Evolutionary conservation across 2,888 invertebrate species (phyloP), one percentile per base, ranked within the genome.

Genomic region (Noctua comes): DNA sequence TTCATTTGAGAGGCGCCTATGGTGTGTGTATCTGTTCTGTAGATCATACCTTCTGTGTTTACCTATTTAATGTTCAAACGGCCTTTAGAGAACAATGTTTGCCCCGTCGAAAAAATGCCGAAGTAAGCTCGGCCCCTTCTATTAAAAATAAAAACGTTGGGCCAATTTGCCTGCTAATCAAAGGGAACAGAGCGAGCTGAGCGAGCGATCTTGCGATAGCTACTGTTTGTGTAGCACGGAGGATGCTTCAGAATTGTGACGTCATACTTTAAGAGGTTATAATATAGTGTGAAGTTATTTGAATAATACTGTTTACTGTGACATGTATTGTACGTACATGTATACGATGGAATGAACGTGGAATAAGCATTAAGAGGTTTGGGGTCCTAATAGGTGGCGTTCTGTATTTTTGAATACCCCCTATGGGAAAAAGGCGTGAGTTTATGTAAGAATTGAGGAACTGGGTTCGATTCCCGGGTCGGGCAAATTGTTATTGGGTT

Each of bases 141-240:
- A 91, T 92, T 89, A 90, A 92, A 91, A 91, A 92, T 91, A 92
- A 92, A 92, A 91, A 90, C 88, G 91, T 88, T 82, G 86, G 83
- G 86, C 90, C 90, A 88, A 91, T 92, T 92, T 86, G 88, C 86
- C 85, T 86, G 84, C 91, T 92, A 92, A 92, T 92, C 91, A 92
- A 89, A 89, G 88, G 86, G 79, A 83, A 91, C 91, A 90, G 93
- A 92, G 87, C 79, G 72, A 83, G 92, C 91, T 92, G 93, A 92
- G 87, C 81, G 70, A 64, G 90, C 89, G 86, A 89, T 89, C 81
- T 82, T 79, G 69, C 82, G 89, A 89, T 89, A 89, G 69, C 83
- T 74, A 62, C 68, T 88, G 85, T 87, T 84, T 88, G 81, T 75
- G 71, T 75, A 64, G 70, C 79, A n/a, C 16, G 43, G 66, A 70